phyloP scores from a whole-genome alignment of 2,113 vertebrate genomes.

The Sterrhoptilus dennistouni region DNA sequence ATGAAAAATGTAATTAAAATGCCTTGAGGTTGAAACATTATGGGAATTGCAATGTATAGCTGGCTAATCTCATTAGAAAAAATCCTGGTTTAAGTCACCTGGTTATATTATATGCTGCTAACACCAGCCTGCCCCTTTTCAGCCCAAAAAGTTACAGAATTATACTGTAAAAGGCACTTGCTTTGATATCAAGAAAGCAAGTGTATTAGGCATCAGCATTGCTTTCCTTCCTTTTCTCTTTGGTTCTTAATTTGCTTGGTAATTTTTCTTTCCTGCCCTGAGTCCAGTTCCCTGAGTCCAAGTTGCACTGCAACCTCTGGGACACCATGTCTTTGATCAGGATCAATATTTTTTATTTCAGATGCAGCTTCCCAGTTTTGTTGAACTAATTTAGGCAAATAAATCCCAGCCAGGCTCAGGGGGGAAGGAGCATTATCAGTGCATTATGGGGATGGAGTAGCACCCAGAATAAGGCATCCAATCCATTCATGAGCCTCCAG shows the following conservation, averaged over 20 bases:
- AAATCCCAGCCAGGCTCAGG: neutral
- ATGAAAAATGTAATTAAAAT: constrained; percentile 36
- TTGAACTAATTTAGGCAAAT: neutral
- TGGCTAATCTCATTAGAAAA: constrained; percentile 32
- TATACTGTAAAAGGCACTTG: neutral
- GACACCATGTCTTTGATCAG: neutral
- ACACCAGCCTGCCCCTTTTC: neutral
- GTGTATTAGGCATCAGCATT: neutral
- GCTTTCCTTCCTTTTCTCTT: neutral
- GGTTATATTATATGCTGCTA: neutral
- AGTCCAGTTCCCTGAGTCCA: neutral
- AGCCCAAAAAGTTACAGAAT: neutral
- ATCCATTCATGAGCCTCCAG: neutral
- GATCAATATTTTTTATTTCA: neutral
- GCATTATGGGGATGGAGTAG: too few species aligned
- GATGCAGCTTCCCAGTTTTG: neutral
- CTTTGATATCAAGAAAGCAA: neutral
- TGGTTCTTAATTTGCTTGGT: neutral
- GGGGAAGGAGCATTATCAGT: neutral
- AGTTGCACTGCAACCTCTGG: neutral
- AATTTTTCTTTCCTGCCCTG: neutral
- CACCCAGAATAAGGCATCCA: neutral
- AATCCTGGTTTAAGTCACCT: neutral
- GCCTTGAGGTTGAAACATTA: neutral
- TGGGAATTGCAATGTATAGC: neutral